phyloP scores from a whole-genome alignment of 1,140 invertebrate species.

The Achroia grisella region DNA sequence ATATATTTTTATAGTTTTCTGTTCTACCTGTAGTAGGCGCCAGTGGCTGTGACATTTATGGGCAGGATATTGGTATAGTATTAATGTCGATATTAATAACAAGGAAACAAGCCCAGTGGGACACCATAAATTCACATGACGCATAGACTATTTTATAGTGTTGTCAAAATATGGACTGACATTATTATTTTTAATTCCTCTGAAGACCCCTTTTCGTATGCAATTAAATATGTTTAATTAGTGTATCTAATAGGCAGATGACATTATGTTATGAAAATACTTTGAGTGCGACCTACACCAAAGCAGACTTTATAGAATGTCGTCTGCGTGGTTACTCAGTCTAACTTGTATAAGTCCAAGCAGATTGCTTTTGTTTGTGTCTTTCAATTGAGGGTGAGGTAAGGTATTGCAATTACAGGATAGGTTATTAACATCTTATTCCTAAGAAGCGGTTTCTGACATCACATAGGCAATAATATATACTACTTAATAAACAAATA shows the following conservation, averaged over 20 bases:
- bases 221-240: slow-evolving; percentile 27
- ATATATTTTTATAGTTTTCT: slow-evolving; percentile 41
- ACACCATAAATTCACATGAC: slow-evolving; percentile 56
- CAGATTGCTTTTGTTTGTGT: too few relatives aligned
- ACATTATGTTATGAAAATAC: too few relatives aligned
- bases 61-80: slow-evolving; percentile 64
- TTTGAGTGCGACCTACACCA: too few relatives aligned
- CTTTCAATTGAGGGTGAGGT: too few relatives aligned
- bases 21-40: slow-evolving; percentile 67
- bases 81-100: slow-evolving; percentile 70
- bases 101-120: slow-evolving; percentile 43
- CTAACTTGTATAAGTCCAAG: too few relatives aligned
- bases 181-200: slow-evolving; percentile 33
- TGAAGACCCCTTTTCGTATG: not conserved
- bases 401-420: too few relatives aligned
- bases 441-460: too few relatives aligned
- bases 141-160: slow-evolving; percentile 32
- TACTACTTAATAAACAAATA: too few relatives aligned
- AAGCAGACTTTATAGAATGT: not conserved
- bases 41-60: slow-evolving; percentile 66
- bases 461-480: too few relatives aligned
- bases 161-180: slow-evolving; percentile 53
- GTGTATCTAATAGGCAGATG: slow-evolving; percentile 33
- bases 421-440: too few relatives aligned
- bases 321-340: too few relatives aligned